Percentiles rank a stretch among this genome's conserved stretches.
phyloP scores from a whole-genome alignment of 2,888 invertebrate genomes.

The Orthosia cruda region DNA sequence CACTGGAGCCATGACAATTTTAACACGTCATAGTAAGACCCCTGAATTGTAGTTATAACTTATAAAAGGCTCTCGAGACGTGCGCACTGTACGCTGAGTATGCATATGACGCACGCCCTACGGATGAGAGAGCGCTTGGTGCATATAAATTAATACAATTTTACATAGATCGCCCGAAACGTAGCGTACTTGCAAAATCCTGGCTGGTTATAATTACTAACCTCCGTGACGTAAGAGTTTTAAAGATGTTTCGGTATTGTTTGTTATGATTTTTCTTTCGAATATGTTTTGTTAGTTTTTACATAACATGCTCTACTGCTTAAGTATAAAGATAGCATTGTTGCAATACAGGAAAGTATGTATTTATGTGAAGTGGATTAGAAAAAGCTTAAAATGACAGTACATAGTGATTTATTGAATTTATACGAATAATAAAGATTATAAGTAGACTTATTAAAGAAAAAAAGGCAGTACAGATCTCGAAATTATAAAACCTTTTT shows the following conservation, averaged over 20 bases:
- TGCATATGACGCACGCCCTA: neutral
- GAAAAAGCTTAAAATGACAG: slow-evolving; percentile 25
- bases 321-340: neutral
- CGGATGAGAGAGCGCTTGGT: neutral
- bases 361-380: neutral
- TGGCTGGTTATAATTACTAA: neutral
- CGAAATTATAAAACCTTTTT: neutral
- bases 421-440: slow-evolving; percentile 4
- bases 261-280: neutral
- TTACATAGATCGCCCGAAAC: neutral
- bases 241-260: neutral
- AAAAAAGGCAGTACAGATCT: slow-evolving; percentile 13
- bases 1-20: neutral
- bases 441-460: neutral
- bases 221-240: neutral
- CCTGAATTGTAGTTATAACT: neutral
- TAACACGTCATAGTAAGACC: neutral
- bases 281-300: neutral
- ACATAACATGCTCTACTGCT: neutral
- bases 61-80: neutral
- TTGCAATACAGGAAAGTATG: slow-evolving; percentile 10
- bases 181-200: neutral
- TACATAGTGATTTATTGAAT: slow-evolving; percentile 39
- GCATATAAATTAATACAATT: neutral
- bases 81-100: neutral